Base-by-base conservation (phyloP, 2,797 vertebrate genomes). In the Xiphophorus birchmanni region DNA sequence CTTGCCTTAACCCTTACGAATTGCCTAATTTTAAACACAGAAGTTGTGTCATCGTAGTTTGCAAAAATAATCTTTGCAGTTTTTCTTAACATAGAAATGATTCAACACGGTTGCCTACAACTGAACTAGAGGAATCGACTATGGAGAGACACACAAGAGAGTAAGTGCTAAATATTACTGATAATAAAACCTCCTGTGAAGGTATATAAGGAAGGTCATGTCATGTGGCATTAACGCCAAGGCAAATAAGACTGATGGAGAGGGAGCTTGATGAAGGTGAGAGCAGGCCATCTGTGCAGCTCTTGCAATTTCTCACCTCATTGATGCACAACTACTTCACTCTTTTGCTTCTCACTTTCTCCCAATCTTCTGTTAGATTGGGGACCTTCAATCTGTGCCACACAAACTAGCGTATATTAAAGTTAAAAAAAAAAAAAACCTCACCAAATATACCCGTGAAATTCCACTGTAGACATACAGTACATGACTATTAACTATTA, bases 221-320 rank as follows among this genome's bases (percentile, higher is more conserved):
- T 84, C 87, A 92, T 90, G 83, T 87, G 88, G 84, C 84, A 81
- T 73, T 58, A 77, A 84, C 80, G 81, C 84, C 88, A 89, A 83
- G 85, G 81, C 90, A 88, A 82, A 87, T 87, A 86, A 88, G 92
- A 94, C 82, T 85, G 91, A 94, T 94, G 87, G 83, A 85, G 87
- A 81, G 77, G 78, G 79, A 76, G 82, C 84, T 85, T 87, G 93
- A 93, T 93, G 92, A 94, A 94, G 94, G 92, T 92, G 88, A 92
- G 86, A 89, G 84, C 54, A 45, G 83, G 85, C 93, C 92, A 95
- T 94, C 94, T 95, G 93, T 88, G 86, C 88, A 76, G 85, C 91
- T 88, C 86, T 85, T 79, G 88, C 89, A 93, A 94, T 94, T 95
- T 93, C 90, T 94, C 93, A 94, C 86, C 88, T 91, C 93, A 95